Conservation (phyloP, 2,113 vertebrate genomes). For the Heterotis niloticus region DNA sequence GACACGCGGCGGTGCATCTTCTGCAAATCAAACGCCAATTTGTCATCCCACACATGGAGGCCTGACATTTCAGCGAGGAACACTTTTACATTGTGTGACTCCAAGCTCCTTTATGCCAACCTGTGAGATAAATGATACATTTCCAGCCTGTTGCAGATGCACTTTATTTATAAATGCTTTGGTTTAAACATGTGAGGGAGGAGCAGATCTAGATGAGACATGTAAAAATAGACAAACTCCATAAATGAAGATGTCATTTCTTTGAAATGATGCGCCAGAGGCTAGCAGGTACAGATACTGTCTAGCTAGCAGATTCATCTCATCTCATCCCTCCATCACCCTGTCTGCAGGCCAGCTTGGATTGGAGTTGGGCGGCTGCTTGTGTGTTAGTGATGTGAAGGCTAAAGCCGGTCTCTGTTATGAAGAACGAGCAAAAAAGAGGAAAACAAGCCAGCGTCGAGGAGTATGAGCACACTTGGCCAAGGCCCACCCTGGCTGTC, state of each 20-base stretch:
- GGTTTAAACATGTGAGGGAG: not conserved
- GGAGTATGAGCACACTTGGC: not conserved
- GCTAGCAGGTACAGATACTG: too few species aligned
- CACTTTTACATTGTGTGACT: not conserved
- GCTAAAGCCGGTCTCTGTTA: not conserved
- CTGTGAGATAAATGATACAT: not conserved
- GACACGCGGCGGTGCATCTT: not conserved
- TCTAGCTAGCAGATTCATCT: not conserved
- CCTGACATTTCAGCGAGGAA: not conserved
- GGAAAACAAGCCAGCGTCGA: not conserved
- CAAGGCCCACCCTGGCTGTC: not conserved
- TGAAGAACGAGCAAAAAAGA: not conserved
- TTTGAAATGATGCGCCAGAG: not conserved
- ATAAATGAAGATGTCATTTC: not conserved
- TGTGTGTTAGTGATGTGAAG: not conserved
- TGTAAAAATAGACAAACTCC: not conserved
- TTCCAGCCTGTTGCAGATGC: not conserved
- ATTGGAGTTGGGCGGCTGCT: conserved; percentile 26
- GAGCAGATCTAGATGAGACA: not conserved
- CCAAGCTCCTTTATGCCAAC: not conserved
- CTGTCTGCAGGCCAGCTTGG: conserved; percentile 18
- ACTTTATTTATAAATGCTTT: not conserved
- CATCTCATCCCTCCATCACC: not conserved
- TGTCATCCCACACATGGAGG: not conserved
- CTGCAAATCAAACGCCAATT: not conserved